These are phyloP conservation scores for Seira sanloemensis DNA, from an alignment of 2,888 invertebrate genomes.

Conservation along the genomic window DNA sequence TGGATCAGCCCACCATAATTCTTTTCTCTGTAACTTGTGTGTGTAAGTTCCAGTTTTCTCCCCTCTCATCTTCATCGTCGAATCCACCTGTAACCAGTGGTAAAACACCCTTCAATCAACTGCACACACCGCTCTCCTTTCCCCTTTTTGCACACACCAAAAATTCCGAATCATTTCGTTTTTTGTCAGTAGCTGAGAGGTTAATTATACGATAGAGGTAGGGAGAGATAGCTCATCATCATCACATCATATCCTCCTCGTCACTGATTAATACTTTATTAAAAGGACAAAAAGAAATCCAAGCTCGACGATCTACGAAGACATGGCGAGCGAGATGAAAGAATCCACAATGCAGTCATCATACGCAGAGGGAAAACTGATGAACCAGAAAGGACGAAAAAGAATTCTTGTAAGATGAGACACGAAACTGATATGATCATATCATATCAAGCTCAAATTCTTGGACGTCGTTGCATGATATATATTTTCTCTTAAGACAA, in stretches of 20 bases:
- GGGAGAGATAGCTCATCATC: too few relatives aligned
- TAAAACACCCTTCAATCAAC: constrained; percentile 38
- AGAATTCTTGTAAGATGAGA: too few relatives aligned
- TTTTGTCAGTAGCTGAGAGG: constrained; percentile 60
- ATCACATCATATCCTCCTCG: too few relatives aligned
- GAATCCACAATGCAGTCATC: too few relatives aligned
- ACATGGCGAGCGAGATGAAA: constrained; percentile 21
- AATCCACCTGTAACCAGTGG: too few relatives aligned
- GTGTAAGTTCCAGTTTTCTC: constrained; percentile 39
- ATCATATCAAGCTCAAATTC: too few relatives aligned
- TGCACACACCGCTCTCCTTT: constrained; percentile 25
- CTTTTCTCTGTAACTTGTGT: neutral
- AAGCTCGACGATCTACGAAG: too few relatives aligned
- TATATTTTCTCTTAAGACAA: neutral
- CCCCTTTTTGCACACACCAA: constrained; percentile 32
- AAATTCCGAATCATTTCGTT: too few relatives aligned
- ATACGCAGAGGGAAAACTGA: too few relatives aligned
- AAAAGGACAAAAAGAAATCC: neutral
- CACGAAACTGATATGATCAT: too few relatives aligned
- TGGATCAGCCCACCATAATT: neutral
- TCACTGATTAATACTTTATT: constrained; percentile 52
- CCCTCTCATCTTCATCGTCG: too few relatives aligned
- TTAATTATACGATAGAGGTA: constrained; percentile 61
- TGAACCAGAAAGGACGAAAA: too few relatives aligned
- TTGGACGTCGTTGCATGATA: neutral